Conservation (phyloP, 2,113 vertebrate species). For the Actinemys pallida region DNA sequence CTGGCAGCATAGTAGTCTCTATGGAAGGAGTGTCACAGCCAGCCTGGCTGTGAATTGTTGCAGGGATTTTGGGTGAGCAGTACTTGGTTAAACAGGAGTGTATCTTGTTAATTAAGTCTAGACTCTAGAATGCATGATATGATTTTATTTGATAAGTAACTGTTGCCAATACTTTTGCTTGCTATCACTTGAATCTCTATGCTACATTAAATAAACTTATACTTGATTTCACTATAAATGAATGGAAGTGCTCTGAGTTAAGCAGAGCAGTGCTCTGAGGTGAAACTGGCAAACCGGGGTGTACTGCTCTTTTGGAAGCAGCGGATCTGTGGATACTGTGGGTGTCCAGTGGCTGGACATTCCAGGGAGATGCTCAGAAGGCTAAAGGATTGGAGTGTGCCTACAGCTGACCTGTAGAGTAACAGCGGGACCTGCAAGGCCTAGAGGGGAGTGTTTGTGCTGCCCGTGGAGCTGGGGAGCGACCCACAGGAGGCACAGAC, state of each 20-base stretch:
- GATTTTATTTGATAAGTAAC: not conserved
- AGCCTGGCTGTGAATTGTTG: no score
- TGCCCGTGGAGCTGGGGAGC: not conserved
- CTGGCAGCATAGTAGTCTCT: no score
- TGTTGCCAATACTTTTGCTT: not conserved
- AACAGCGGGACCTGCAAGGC: not conserved
- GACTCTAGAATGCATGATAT: not conserved
- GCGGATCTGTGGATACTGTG: not conserved
- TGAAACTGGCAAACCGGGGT: not conserved
- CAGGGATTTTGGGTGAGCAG: no score
- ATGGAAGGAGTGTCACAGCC: no score
- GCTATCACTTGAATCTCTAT: not conserved
- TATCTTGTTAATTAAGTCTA: not conserved
- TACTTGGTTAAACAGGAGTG: not conserved
- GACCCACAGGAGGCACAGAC: not conserved
- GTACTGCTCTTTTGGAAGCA: not conserved
- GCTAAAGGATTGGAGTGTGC: not conserved
- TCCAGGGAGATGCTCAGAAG: constrained; percentile 21
- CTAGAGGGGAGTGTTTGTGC: not conserved
- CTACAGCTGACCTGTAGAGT: not conserved
- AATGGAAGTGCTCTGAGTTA: not conserved
- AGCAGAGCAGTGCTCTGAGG: not conserved
- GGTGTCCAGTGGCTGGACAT: not conserved
- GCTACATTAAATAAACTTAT: not conserved
- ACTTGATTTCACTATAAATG: not conserved